Evolutionary conservation across 1,140 invertebrate species (phyloP).

Genomic region (Heterodera schachtii): DNA sequence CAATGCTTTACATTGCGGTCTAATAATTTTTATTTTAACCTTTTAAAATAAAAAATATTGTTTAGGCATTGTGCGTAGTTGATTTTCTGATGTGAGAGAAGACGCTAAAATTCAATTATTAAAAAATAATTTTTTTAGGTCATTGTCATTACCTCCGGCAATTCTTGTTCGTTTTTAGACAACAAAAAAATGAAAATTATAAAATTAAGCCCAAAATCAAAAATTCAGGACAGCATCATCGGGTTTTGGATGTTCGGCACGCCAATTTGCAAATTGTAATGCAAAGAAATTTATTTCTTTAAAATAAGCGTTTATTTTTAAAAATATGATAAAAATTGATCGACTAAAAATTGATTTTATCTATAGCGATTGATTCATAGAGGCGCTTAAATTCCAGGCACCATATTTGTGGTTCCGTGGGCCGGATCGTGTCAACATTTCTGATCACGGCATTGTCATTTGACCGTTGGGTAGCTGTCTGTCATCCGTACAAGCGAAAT

Average conservation of each 20-base stretch:
- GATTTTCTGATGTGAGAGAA: slow-evolving; percentile 58
- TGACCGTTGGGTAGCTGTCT: slow-evolving; percentile 69
- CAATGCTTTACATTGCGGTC: slow-evolving; percentile 60
- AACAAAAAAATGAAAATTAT: slow-evolving; percentile 7
- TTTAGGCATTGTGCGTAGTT: slow-evolving; percentile 57
- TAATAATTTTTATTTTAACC: too few relatives aligned
- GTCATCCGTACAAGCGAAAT: slow-evolving; percentile 65
- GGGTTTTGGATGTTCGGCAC: slow-evolving; percentile 66
- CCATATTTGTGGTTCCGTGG: slow-evolving; percentile 61
- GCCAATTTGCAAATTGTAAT: slow-evolving; percentile 52
- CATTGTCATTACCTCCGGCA: slow-evolving; percentile 60
- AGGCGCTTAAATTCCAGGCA: slow-evolving; percentile 32
- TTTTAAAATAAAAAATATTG: neutral
- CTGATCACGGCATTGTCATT: slow-evolving; percentile 69
- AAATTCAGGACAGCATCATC: slow-evolving; percentile 59
- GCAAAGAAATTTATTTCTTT: neutral
- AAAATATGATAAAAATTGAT: too few relatives aligned
- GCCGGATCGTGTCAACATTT: slow-evolving; percentile 67
- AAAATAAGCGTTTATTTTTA: too few relatives aligned
- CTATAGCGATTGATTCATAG: too few relatives aligned
- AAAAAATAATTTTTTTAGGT: neutral
- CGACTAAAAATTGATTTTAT: too few relatives aligned
- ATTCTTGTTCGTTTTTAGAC: slow-evolving; percentile 49
- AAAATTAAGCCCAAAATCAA: neutral
- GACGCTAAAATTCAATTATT: too few relatives aligned